Base-by-base conservation (phyloP, 2,888 invertebrate species). In the Dasysyrphus albostriatus region DNA sequence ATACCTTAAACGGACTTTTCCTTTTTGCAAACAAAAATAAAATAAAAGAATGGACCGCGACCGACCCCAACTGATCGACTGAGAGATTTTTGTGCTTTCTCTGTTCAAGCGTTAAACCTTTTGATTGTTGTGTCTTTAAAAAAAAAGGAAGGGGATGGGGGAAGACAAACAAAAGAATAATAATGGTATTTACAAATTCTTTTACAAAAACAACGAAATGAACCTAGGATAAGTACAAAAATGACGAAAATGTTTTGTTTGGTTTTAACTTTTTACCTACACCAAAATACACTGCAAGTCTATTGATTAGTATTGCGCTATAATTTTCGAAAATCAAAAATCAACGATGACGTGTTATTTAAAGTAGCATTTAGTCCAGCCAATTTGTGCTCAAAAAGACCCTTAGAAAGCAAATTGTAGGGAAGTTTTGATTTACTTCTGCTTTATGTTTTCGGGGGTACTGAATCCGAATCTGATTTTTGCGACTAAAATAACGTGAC, bases 71-170 rank as follows among this genome's bases (percentile, higher is more conserved):
- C 56, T 34, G 39, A 63, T 16, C 29, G 65, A 49, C 59, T 72
- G 54, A 67, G 51, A 32, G 51, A 76, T 59, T 78, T 54, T 47
- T 58, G 75, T 47, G 72, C 42, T 72, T 61, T 47, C 51, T 69
- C 24, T 37, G 47, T 12, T 73, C 42, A 49, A 73, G 73, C 76
- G 74, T 69, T 80, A 76, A 76, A 77, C 65, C 54, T 69, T 83
- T 83, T 83, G 59, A 67, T 73, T 54, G 19, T 19, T 44, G 32
- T 47, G 39, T 58, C 47, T 59, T 37, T 49, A 29, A 14, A 34
- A 29, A 14, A 34, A 16, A 10, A 8, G 14, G 16, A 3, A 32
- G 29, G 59, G 56, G n/a, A 12, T 37, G 19, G 44, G 44, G 8
- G 42, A 14, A 47, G 74, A n/a, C 39, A 81, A 49, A 78, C 74